Conservation (phyloP, 2,113 vertebrate species). For the Upupa epops region DNA sequence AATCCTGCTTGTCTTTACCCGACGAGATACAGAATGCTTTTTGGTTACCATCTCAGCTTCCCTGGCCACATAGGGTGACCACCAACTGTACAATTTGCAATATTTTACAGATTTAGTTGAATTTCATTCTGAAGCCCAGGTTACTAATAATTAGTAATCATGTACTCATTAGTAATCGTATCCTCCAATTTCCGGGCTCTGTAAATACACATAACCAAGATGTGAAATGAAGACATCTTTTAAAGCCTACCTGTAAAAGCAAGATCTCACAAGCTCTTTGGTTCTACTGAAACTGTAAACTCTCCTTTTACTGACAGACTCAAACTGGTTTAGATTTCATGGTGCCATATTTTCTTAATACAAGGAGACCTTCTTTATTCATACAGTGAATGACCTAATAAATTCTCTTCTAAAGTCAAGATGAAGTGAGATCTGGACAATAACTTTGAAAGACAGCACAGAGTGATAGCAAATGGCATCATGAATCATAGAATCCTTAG, state of each 20-base stretch:
- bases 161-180: background rate
- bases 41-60: background rate
- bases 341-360: background rate
- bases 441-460: background rate
- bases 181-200: background rate
- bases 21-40: background rate
- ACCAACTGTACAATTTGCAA: background rate
- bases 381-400: constrained; percentile 1
- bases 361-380: constrained; percentile 5
- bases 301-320: background rate
- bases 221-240: background rate
- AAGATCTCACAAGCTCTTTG: background rate
- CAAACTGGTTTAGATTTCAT: background rate
- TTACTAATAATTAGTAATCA: background rate
- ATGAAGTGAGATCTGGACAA: constrained; percentile 25
- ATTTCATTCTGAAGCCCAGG: background rate
- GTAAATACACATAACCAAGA: background rate
- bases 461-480: background rate
- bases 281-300: background rate
- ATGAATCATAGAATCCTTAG: background rate
- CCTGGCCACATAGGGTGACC: background rate
- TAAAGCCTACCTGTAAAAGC: background rate
- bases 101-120: background rate
- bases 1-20: background rate
- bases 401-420: constrained; percentile 1